Evolutionary conservation across 2,113 vertebrate species (phyloP), one percentile per base, ranked within the genome.

Genomic region (Rhineura floridana): DNA sequence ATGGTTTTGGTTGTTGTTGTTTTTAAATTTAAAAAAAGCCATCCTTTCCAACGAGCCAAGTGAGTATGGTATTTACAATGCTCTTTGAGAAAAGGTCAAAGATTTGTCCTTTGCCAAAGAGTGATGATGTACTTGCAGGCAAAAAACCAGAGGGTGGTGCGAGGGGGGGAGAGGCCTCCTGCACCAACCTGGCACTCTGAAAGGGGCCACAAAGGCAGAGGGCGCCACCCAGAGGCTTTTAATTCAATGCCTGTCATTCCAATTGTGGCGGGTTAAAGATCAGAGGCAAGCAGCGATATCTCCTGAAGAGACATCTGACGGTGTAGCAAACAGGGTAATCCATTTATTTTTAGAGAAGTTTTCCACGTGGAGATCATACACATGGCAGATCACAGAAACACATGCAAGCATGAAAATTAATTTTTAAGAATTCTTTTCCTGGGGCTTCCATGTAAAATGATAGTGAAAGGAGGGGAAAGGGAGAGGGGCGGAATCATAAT

Each of bases 311-410:
- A 96, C 97, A 96, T 97, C 97, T 96, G 97, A 96, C 94, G 86
- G 95, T 90, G 92, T 90, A 59, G 83, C 93, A 95, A 95, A 96
- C 97, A 96, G 96, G 95, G 96, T 98, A 98, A 98, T 98, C 97
- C 97, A 97, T 95, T 97, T 97, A 97, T 97, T 97, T 96, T 96
- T 94, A 94, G 97, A 96, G 96, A 97, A 97, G 96, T 97, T 98
- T 97, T 97, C 96, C 96, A 97, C 96, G 96, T 87, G 0, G 96
- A 96, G 97, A 97, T 98, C 96, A 97, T 97, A 97, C 96, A 97
- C 95, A 83, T 95, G 95, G 95, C 95, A 97, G 97, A 98, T 98
- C 97, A 97, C 96, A 98, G 97, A 96, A 94, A 96, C 97, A 97
- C 97, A 97, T 93, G 95, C 96, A 96, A 96, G 96, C 97, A 96